Evolutionary conservation across 1,140 invertebrate genomes (phyloP), one percentile per base, ranked within the genome.

Genomic region (Octopus bimaculoides): DNA sequence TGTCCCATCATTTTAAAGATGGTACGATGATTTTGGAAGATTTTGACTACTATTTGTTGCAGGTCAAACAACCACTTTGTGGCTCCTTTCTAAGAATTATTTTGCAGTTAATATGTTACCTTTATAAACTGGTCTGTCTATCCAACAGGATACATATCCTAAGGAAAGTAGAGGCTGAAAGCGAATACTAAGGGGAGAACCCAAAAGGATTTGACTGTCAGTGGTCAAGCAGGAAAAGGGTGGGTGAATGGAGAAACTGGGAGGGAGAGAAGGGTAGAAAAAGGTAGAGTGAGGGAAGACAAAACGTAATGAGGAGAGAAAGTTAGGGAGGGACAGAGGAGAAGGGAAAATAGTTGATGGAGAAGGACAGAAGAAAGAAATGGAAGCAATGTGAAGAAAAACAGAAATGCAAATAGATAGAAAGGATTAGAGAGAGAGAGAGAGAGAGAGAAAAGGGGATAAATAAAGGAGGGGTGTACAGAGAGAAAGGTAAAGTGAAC

Each of bases 321-420:
- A 54, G 8, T 77, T 53, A 77, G 75, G 77, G 55, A 54, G 54
- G 41, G 55, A 66, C 54, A 77, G 75, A 77, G 4, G 76, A 69
- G 41, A 55, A 66, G 71, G 74, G 53, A 54, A 26, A 79, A 56
- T 20, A 69, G 41, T 5, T 77, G 41, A 54, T 10, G 41, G 73
- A 54, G 53, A 54, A 7, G 52, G 52, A 54, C 9, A 54, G 52
- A 77, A 52, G 3, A 14, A n/a, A 54, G 8, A 17, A 76, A 8
- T n/a, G 10, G 75, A 53, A 77, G 26, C 12, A 53, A n/a, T 4
- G 17, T n/a, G 12, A 61, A 61, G 12, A 61, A 61, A 61, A 17
- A 12, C 1, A 1, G 17, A 17, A 61, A 61, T 12, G 17, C 9
- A 61, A 61, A 17, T 12, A 61, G 56, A 17, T 12, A 3, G 1